phyloP scores from a whole-genome alignment of 1,140 invertebrate genomes.

The Drosophila sturtevanti region DNA sequence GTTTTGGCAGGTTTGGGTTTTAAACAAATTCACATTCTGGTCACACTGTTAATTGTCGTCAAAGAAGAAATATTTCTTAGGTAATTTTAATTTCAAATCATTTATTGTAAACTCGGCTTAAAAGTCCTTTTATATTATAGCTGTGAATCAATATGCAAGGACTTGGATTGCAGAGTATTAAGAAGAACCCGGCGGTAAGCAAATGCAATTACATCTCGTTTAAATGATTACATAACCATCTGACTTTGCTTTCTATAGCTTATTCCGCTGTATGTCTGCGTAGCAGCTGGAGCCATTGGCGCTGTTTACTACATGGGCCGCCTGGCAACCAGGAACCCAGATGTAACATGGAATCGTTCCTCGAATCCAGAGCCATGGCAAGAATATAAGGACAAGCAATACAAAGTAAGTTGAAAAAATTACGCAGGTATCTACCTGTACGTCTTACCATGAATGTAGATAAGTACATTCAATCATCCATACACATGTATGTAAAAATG shows the following conservation, averaged over 20 bases:
- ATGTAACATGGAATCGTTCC: conserved; percentile 90
- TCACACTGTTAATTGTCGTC: background rate
- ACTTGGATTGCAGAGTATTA: conserved; percentile 83
- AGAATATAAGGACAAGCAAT: conserved; percentile 90
- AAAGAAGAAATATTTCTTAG: conserved; percentile 2
- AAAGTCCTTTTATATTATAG: background rate
- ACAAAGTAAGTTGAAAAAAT: conserved; percentile 87
- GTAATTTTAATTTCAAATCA: background rate
- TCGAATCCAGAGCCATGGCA: conserved; percentile 91
- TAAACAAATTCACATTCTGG: background rate
- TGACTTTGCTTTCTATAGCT: conserved; percentile 84
- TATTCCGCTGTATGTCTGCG: conserved; percentile 90
- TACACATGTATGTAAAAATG: background rate
- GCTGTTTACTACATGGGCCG: conserved; percentile 87
- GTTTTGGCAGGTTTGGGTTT: background rate
- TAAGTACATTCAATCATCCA: no score
- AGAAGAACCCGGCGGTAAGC: conserved; percentile 87
- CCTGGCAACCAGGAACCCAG: conserved; percentile 89
- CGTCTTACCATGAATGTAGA: background rate
- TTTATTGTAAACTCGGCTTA: background rate
- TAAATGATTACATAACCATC: conserved; percentile 22
- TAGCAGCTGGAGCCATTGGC: conserved; percentile 85
- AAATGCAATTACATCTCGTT: background rate
- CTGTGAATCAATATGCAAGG: conserved; percentile 83
- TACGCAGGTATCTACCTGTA: background rate